A percentile compares a stretch with the other conserved stretches of the same genome.
These are phyloP conservation scores for Trachurus trachurus DNA, from an alignment of 2,797 vertebrate species.

Conservation along the genomic window DNA sequence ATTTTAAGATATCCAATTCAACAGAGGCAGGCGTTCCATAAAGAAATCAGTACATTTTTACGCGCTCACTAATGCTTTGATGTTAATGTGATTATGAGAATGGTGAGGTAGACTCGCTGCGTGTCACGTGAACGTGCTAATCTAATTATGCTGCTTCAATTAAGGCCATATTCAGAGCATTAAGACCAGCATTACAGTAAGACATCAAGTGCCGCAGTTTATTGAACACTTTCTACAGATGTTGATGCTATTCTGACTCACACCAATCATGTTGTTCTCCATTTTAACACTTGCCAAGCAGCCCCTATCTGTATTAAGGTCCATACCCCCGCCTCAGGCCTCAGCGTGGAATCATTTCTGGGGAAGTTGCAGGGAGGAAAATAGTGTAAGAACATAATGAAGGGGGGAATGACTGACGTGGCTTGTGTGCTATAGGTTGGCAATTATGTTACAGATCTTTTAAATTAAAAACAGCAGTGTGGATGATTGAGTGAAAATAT, in stretches of 20 bases:
- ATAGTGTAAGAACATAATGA: slow-evolving; percentile 9
- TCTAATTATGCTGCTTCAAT: slow-evolving; percentile 66
- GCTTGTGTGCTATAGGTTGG: slow-evolving; percentile 28
- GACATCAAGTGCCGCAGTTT: slow-evolving; percentile 31
- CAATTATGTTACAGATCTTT: slow-evolving; percentile 62
- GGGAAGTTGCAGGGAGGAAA: slow-evolving; percentile 23
- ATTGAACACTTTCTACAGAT: slow-evolving; percentile 36
- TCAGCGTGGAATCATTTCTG: slow-evolving; percentile 18
- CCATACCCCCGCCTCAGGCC: slow-evolving; percentile 26
- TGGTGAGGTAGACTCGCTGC: slow-evolving; percentile 50
- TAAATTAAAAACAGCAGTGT: slow-evolving; percentile 52
- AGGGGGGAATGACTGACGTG: slow-evolving; percentile 49
- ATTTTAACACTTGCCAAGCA: slow-evolving; percentile 49
- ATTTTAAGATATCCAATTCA: slow-evolving; percentile 50
- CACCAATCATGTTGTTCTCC: slow-evolving; percentile 14
- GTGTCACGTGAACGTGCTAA: slow-evolving; percentile 55
- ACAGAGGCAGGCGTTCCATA: slow-evolving; percentile 23
- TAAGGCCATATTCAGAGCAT: slow-evolving; percentile 58
- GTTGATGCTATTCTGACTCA: slow-evolving; percentile 19
- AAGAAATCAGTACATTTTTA: slow-evolving; percentile 31
- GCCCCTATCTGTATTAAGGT: slow-evolving; percentile 59
- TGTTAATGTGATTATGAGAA: slow-evolving; percentile 71
- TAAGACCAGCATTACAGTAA: slow-evolving; percentile 52
- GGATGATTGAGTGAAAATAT: slow-evolving; percentile 64
- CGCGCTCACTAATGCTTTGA: slow-evolving; percentile 57